phyloP scores from a whole-genome alignment of 1,140 invertebrate genomes.

The Conopomorpha cramerella region DNA sequence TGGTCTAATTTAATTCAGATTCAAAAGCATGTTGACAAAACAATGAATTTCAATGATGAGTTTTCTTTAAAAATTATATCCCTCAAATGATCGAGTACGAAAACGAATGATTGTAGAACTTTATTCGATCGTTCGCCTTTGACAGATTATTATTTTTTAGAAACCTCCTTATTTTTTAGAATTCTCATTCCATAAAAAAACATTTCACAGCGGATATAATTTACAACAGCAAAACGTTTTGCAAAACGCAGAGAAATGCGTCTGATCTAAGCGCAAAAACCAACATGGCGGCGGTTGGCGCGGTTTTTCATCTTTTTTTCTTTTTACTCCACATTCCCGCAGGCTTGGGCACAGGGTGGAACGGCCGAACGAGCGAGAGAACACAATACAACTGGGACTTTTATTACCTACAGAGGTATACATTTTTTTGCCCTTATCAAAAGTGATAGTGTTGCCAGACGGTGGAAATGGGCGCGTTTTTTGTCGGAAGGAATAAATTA shows the following conservation, averaged over 20 bases:
- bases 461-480: constrained; percentile 1
- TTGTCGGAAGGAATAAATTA: constrained; percentile 1
- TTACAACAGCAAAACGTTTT: too few species aligned
- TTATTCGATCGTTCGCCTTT: too few species aligned
- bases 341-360: constrained; percentile 17
- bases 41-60: too few species aligned
- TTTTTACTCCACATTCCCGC: constrained; percentile 28
- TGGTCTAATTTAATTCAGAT: too few species aligned
- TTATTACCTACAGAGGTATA: not conserved
- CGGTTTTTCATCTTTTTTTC: constrained; percentile 28
- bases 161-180: too few species aligned
- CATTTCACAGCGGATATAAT: too few species aligned
- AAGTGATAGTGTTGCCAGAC: constrained; percentile 2
- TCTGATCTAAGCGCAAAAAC: constrained; percentile 7
- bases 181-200: too few species aligned
- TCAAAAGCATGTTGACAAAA: too few species aligned
- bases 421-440: constrained; percentile 2
- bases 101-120: too few species aligned
- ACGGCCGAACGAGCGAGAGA: constrained; percentile 6
- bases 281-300: constrained; percentile 23
- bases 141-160: too few species aligned
- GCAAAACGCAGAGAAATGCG: not conserved
- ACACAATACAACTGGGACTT: not conserved
- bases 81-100: too few species aligned
- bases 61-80: too few species aligned